A percentile compares a stretch with the other conserved stretches of the same genome.
phyloP scores from a whole-genome alignment of 2,888 invertebrate species.

The Xylota sylvarum region DNA sequence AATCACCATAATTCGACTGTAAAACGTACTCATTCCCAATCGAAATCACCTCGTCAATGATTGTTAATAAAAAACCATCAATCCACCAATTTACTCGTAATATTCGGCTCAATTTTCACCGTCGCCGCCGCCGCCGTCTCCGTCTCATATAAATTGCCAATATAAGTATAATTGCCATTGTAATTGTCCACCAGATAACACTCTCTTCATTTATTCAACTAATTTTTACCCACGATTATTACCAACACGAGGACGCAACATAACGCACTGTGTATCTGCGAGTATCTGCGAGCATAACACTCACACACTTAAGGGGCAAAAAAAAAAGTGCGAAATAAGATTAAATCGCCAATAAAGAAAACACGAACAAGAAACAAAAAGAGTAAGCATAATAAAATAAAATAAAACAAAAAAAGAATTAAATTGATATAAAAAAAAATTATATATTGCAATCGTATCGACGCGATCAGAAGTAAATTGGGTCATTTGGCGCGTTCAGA shows the following conservation, averaged over 20 bases:
- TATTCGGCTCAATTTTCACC: slow-evolving; percentile 3
- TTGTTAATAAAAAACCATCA: slow-evolving; percentile 22
- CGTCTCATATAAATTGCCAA: slow-evolving; percentile 63
- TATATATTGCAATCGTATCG: slow-evolving; percentile 73
- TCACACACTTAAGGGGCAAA: neutral
- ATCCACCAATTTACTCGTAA: slow-evolving; percentile 2
- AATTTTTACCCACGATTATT: slow-evolving; percentile 45
- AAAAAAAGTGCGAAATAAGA: slow-evolving; percentile 74
- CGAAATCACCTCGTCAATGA: neutral
- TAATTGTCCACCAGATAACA: slow-evolving; percentile 70
- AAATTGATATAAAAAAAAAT: slow-evolving; percentile 21
- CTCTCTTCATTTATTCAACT: slow-evolving; percentile 39
- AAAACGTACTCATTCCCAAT: neutral
- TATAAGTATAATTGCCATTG: slow-evolving; percentile 75
- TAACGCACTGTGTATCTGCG: slow-evolving; percentile 38
- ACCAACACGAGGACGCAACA: slow-evolving; percentile 32
- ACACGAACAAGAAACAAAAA: slow-evolving; percentile 57
- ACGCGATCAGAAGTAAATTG: slow-evolving; percentile 74
- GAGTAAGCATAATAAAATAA: slow-evolving; percentile 57
- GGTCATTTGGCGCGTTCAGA: slow-evolving; percentile 76
- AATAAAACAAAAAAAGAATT: neutral
- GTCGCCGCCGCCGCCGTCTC: neutral
- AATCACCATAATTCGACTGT: slow-evolving; percentile 12
- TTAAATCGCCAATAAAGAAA: slow-evolving; percentile 76
- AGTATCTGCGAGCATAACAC: slow-evolving; percentile 14